phyloP scores from a whole-genome alignment of 2,113 vertebrate species.

The Siniperca knerii region DNA sequence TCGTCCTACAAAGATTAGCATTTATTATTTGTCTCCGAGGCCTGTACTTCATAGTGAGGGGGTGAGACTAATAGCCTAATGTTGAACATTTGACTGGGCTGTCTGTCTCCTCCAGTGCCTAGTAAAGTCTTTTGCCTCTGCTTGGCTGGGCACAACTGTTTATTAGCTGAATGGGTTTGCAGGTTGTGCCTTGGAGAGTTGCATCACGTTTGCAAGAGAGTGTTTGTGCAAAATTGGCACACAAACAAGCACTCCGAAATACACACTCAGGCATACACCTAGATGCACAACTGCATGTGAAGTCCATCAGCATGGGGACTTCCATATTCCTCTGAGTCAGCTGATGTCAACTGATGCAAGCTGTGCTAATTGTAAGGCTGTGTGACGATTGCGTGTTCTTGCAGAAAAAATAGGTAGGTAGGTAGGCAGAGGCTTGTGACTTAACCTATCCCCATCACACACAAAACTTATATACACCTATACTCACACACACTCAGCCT shows the following conservation, averaged over 20 bases:
- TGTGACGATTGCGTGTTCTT: slow-evolving; percentile 55
- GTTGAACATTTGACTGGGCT: slow-evolving; percentile 50
- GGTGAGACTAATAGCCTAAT: slow-evolving; percentile 55
- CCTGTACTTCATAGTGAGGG: slow-evolving; percentile 56
- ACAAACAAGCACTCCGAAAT: slow-evolving; percentile 68
- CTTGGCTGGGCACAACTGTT: slow-evolving; percentile 75
- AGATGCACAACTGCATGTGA: slow-evolving; percentile 66
- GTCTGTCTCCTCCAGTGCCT: slow-evolving; percentile 43
- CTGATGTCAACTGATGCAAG: slow-evolving; percentile 89
- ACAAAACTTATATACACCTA: neutral
- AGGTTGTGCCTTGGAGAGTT: slow-evolving; percentile 79
- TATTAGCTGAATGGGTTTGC: slow-evolving; percentile 73
- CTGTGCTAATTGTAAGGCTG: slow-evolving; percentile 75
- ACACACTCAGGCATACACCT: slow-evolving; percentile 66
- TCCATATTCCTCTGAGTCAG: slow-evolving; percentile 83
- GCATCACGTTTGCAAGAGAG: slow-evolving; percentile 83
- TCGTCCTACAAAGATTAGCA: slow-evolving; percentile 80
- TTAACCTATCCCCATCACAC: slow-evolving; percentile 14
- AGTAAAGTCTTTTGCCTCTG: slow-evolving; percentile 56
- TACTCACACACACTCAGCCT: slow-evolving; percentile 30
- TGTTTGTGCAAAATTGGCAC: slow-evolving; percentile 80
- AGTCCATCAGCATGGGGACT: slow-evolving; percentile 81
- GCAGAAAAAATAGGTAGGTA: slow-evolving; percentile 5
- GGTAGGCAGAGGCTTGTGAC: slow-evolving; percentile 31
- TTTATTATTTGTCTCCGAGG: slow-evolving; percentile 79